A percentile compares a stretch with the other conserved stretches of the same genome.
Conservation (phyloP, 2,113 vertebrate species). For the Tachuris rubrigastra region DNA sequence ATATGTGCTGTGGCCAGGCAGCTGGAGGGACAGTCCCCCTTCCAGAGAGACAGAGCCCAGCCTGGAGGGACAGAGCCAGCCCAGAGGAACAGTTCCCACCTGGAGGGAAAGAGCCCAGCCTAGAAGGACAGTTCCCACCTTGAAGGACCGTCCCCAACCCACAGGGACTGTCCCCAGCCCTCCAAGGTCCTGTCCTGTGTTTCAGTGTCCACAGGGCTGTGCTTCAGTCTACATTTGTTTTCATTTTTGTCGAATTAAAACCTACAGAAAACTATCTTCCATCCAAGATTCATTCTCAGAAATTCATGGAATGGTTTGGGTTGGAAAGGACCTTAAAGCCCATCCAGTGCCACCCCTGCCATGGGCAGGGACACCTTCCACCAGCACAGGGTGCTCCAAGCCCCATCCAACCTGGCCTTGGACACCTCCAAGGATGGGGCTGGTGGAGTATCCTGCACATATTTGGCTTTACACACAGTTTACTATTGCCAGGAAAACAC, state of each 20-base stretch:
- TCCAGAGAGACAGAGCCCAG: neutral
- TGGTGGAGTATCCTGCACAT: neutral
- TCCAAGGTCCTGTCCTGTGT: neutral
- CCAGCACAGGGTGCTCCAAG: too few relatives aligned
- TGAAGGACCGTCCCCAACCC: too few relatives aligned
- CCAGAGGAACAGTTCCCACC: too few relatives aligned
- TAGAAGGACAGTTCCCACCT: too few relatives aligned
- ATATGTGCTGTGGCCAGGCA: neutral
- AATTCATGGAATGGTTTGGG: neutral
- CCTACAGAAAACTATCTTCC: neutral
- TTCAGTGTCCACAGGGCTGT: neutral
- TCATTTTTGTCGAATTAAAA: neutral
- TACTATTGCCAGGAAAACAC: neutral
- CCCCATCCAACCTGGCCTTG: too few relatives aligned
- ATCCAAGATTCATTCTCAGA: neutral
- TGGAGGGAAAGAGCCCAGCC: too few relatives aligned
- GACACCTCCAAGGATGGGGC: too few relatives aligned
- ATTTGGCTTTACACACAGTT: neutral
- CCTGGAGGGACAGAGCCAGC: too few relatives aligned
- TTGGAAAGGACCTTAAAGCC: neutral
- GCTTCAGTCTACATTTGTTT: neutral
- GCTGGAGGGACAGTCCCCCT: fast-evolving
- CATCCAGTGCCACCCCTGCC: too few relatives aligned
- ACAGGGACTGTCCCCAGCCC: neutral
- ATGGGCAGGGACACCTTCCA: too few relatives aligned